Conservation (phyloP, 2,797 vertebrate genomes). For the Anisognathus igniventris region DNA sequence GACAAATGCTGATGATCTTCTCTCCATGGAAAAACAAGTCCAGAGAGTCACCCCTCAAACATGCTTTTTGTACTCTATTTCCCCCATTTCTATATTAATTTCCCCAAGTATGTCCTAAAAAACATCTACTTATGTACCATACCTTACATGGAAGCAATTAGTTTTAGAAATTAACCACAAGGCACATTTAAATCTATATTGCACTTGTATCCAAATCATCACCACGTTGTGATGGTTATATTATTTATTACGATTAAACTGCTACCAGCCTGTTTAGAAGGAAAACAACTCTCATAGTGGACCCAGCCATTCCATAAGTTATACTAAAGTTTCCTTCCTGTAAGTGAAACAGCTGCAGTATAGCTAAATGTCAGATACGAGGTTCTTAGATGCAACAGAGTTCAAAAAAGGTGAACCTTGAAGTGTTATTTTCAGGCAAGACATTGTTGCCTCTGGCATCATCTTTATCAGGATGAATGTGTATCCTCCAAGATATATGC, state of each 20-base stretch:
- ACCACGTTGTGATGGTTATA: neutral
- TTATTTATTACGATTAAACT: conserved; percentile 33
- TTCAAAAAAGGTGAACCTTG: neutral
- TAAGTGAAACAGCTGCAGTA: neutral
- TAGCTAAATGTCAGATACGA: neutral
- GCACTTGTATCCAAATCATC: conserved; percentile 49
- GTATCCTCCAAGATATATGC: conserved; percentile 74
- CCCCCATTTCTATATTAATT: conserved; percentile 7
- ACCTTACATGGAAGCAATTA: conserved; percentile 47
- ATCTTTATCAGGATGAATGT: neutral
- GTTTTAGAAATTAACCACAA: conserved; percentile 26
- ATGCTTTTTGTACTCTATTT: conserved; percentile 3
- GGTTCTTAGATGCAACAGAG: neutral
- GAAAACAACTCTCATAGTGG: neutral
- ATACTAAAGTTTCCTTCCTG: neutral
- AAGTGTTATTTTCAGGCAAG: neutral
- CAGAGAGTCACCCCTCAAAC: conserved; percentile 35
- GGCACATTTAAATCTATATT: neutral
- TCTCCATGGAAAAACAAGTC: conserved; percentile 47
- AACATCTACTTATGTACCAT: neutral
- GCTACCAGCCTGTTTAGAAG: neutral
- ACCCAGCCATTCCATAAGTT: neutral
- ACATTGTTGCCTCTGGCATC: neutral
- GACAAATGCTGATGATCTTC: conserved; percentile 40
- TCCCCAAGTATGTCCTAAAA: neutral